phyloP scores from a whole-genome alignment of 2,113 vertebrate species.

The Sylvia atricapilla region DNA sequence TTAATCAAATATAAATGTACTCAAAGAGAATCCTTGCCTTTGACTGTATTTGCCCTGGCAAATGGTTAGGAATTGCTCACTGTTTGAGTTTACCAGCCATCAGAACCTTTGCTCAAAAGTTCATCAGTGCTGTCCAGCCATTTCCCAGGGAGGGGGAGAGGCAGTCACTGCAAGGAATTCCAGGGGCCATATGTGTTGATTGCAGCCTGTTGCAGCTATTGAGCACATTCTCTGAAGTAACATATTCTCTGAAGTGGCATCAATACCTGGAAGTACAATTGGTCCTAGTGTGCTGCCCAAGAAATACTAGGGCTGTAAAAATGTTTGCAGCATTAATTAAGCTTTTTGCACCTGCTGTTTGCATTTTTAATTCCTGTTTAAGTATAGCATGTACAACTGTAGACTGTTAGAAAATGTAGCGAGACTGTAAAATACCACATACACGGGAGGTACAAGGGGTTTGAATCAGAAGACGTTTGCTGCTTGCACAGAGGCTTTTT shows the following conservation, averaged over 20 bases:
- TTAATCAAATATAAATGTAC: neutral
- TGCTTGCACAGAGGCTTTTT: neutral
- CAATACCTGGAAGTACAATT: neutral
- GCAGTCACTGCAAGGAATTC: neutral
- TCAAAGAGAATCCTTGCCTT: neutral
- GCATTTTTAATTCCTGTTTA: neutral
- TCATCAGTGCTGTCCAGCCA: neutral
- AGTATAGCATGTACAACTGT: neutral
- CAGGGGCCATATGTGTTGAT: neutral
- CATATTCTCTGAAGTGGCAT: neutral
- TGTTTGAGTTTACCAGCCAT: neutral
- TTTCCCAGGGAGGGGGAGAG: neutral
- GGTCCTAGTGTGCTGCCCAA: neutral
- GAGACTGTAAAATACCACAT: neutral
- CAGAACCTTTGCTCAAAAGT: neutral
- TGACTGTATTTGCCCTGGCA: neutral
- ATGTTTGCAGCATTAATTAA: neutral
- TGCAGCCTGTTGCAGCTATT: neutral
- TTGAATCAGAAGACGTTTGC: neutral
- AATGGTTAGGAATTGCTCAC: neutral
- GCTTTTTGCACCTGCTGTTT: neutral
- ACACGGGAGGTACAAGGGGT: accelerated
- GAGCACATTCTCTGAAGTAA: neutral
- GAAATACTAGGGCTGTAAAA: neutral
- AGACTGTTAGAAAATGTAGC: neutral